Base-by-base conservation (phyloP, 2,113 vertebrate genomes). In the Sander vitreus region DNA sequence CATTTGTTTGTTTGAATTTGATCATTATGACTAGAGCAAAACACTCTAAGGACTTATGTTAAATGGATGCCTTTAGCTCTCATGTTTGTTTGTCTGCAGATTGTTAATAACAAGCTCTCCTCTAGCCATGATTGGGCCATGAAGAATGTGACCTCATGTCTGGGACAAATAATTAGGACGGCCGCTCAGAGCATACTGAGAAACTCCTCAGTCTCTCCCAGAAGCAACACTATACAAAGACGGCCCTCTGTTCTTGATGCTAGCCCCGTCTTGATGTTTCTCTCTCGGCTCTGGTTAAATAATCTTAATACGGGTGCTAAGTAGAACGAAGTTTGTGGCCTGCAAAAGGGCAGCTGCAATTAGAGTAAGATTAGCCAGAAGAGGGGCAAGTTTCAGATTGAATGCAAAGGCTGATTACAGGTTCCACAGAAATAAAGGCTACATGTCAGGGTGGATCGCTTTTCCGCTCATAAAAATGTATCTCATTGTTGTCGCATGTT, bases 111-210 rank as follows among this genome's bases (percentile, higher is more conserved):
- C 83, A 70, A 84, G 73, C 83, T 78, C 23, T 82, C 43, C 58
- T 82, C 71, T 84, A 78, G 83, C 85, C 77, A 50, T 83, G 80
- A 90, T 88, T 90, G 87, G 76, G 53, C 73, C 80, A 80, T 67
- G 74, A 88, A 86, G 88, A 89, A 90, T 83, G 76, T 90, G 86
- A 89, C 89, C 89, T 90, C 85, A 88, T 89, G 85, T 75, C 85
- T 90, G 75, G 84, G 90, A 83, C 91, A 91, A 91, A 91, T 92
- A 90, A 89, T 93, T 88, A 89, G 85, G 81, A 84, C 25, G 54
- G 60, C 54, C 6, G 60, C 87, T 68, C 74, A 25, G 75, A 76
- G 84, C 39, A 58, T 3, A 62, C 78, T 25, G 86, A 89, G 48
- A 85, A 66, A 21, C 59, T 73, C 55, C 64, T 25, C 65, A 43